Evolutionary conservation across 2,888 invertebrate genomes (phyloP).

Genomic region (Aproaerema taeniolella): DNA sequence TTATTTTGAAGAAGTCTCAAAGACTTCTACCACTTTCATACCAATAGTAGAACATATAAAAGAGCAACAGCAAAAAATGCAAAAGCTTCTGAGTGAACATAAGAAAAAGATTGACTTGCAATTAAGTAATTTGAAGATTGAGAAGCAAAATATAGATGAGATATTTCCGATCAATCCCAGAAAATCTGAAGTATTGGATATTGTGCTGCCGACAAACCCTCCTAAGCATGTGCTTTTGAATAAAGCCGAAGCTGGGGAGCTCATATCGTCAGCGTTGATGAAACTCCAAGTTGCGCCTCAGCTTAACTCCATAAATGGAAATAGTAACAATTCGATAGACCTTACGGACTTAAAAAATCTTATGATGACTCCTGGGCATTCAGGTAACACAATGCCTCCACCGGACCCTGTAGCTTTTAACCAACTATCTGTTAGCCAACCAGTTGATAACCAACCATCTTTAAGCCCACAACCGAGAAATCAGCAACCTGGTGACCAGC

Average conservation of each 20-base stretch:
- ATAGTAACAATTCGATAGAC: background rate
- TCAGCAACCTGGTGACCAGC: slow-evolving; percentile 7
- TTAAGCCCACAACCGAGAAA: slow-evolving; percentile 12
- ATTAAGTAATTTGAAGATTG: slow-evolving; percentile 37
- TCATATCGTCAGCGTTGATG: slow-evolving; percentile 18
- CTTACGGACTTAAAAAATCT: background rate
- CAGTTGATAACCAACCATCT: no score
- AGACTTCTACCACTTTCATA: background rate
- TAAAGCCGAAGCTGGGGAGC: slow-evolving; percentile 23
- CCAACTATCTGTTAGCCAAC: no score
- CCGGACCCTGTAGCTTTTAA: no score
- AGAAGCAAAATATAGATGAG: slow-evolving; percentile 39
- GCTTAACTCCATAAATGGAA: slow-evolving; percentile 5
- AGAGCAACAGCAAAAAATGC: slow-evolving; percentile 36
- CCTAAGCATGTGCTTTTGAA: slow-evolving; percentile 22
- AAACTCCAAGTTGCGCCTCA: slow-evolving; percentile 15
- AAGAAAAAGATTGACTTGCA: slow-evolving; percentile 46
- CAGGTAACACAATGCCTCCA: no score
- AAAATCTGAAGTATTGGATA: slow-evolving; percentile 23
- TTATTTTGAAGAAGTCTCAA: background rate
- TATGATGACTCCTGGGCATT: no score
- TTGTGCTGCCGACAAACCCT: slow-evolving; percentile 23
- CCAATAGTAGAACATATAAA: slow-evolving; percentile 24
- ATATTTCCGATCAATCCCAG: slow-evolving; percentile 16
- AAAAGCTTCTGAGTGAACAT: slow-evolving; percentile 38